phyloP scores from a whole-genome alignment of 2,888 invertebrate species.

The Cheilosia impressa region DNA sequence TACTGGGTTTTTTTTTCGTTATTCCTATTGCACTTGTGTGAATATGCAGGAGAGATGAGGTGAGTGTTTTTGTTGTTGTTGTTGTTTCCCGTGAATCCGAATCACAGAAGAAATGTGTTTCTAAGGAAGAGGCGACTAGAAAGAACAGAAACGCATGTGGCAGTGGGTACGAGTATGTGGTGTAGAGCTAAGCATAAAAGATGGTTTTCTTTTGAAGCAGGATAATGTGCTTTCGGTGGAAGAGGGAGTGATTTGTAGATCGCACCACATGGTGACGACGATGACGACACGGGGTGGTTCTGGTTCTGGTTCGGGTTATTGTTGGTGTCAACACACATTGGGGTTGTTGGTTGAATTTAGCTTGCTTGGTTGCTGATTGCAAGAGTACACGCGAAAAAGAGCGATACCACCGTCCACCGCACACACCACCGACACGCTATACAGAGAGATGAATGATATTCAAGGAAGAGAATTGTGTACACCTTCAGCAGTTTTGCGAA shows the following conservation, averaged over 20 bases:
- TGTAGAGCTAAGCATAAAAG: not conserved
- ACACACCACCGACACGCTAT: not conserved
- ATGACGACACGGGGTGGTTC: not conserved
- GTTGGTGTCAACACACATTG: constrained; percentile 37
- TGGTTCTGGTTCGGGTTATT: not conserved
- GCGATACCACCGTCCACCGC: constrained; percentile 1
- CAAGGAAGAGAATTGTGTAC: constrained; percentile 32
- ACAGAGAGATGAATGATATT: constrained; percentile 26
- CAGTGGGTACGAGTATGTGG: constrained; percentile 2
- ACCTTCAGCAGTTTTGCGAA: constrained; percentile 7
- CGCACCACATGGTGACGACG: constrained; percentile 5
- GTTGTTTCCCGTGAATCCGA: not conserved
- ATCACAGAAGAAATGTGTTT: constrained; percentile 1
- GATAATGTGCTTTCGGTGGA: constrained; percentile 11
- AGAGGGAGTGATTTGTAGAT: not conserved
- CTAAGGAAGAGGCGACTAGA: constrained; percentile 21
- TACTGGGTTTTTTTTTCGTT: not conserved
- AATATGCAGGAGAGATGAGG: no score
- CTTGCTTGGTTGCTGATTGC: constrained; percentile 25
- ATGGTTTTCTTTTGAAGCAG: constrained; percentile 30
- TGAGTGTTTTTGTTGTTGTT: not conserved
- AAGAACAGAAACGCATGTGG: constrained; percentile 9
- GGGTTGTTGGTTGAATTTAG: constrained; percentile 15
- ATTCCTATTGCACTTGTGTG: not conserved
- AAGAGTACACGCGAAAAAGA: constrained; percentile 14